Evolutionary conservation across 1,140 invertebrate species (phyloP).

Genomic region (Tigriopus japonicus): DNA sequence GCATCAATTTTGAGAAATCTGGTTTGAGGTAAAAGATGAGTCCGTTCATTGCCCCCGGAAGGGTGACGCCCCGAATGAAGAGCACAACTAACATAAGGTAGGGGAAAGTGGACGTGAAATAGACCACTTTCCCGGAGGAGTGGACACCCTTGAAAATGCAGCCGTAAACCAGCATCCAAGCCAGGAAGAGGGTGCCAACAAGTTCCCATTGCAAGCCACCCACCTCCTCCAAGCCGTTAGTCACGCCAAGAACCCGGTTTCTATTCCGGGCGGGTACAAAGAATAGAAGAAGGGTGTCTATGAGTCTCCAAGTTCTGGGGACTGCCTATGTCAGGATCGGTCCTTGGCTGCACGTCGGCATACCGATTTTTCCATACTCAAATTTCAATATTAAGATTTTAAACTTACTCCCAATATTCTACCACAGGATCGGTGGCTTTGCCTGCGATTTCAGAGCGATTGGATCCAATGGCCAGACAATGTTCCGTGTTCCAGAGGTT

Average conservation of each 20-base stretch:
- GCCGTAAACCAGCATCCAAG: constrained; percentile 78
- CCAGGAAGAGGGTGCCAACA: constrained; percentile 58
- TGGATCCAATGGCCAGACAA: constrained; percentile 35
- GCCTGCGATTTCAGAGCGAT: too few relatives aligned
- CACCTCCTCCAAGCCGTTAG: constrained; percentile 52
- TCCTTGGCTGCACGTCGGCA: too few relatives aligned
- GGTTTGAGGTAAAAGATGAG: constrained; percentile 38
- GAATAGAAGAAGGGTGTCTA: too few relatives aligned
- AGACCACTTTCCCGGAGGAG: constrained; percentile 13
- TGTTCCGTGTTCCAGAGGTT: constrained; percentile 66
- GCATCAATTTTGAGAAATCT: constrained; percentile 30
- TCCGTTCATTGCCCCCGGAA: constrained; percentile 37
- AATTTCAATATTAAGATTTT: too few relatives aligned
- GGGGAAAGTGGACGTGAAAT: constrained; percentile 43
- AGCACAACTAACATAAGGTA: constrained; percentile 42
- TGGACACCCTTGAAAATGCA: constrained; percentile 53
- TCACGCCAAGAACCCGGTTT: constrained; percentile 60
- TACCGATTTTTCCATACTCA: too few relatives aligned
- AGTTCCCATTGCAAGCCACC: constrained; percentile 64
- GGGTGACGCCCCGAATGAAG: constrained; percentile 37
- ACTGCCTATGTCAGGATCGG: too few relatives aligned
- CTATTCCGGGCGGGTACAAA: too few relatives aligned
- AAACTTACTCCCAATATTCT: constrained; percentile 22
- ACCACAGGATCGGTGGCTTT: too few relatives aligned
- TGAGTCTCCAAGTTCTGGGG: too few relatives aligned